Base-by-base conservation (phyloP, 2,113 vertebrate genomes). In the Lepus americanus region DNA sequence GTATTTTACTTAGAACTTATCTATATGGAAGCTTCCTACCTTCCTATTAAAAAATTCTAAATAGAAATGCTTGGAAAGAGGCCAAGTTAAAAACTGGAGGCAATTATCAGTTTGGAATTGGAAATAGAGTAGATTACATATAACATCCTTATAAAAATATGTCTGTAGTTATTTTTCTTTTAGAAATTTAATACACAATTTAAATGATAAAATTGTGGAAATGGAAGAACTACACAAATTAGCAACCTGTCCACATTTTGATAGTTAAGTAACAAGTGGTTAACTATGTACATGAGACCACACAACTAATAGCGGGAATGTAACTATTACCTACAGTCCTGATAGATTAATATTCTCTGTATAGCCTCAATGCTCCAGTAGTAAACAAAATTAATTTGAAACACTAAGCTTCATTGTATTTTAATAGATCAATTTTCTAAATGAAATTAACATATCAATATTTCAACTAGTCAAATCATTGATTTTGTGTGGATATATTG, bases 381-480 rank as follows among this genome's bases (percentile, higher is more conserved):
- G 69, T 78, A 97, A 97, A 95, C 97, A 0, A 49, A 94, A 98
- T 95, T 96, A 82, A 92, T 96, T 94, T 95, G 80, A 97, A 97
- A 82, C 79, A 29, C 64, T 96, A 19, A 66, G 53, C 94, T 97
- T 97, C 94, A 95, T 91, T 96, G 90, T 83, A 89, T 90, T 96
- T 97, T 90, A 89, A 85, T 95, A 96, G 31, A 96, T 69, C 80
- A 90, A 95, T 97, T 97, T 96, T 94, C 44, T 90, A 96, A 97
- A 93, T 87, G 88, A 97, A 97, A 97, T 89, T 94, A 95, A 88
- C 94, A 87, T 91, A 84, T 89, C 96, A 94, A 86, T 97, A 98
- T 97, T 87, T 98, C 84, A 96, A 55, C 80, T 83, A 94, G 89
- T 74, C 61, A 96, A 97, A 31, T 39, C 92, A 95, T 96, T 98